Base-by-base conservation (phyloP, 2,888 invertebrate species). In the Cerastis rubricosa region DNA sequence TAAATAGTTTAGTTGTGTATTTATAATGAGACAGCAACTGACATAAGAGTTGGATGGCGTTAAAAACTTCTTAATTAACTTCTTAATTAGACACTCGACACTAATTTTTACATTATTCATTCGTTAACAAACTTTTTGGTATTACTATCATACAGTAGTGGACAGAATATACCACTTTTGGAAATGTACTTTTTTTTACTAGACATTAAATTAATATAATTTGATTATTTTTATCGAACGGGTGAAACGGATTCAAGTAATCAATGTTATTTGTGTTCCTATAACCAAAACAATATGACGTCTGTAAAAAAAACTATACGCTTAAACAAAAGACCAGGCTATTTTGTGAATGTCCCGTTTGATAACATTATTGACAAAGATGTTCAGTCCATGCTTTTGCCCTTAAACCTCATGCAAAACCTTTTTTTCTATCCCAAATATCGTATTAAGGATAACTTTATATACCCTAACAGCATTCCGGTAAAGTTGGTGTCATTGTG, bases 331-430 rank as follows among this genome's bases (percentile, higher is more conserved):
- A 25, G 12, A 11, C 64, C 54, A 19, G 4, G 25, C 22, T 19
- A n/a, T 49, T 25, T 5, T 17, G 64, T 9, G 12, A n/a, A 22
- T 0, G 19, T 29, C 8, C 12, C 19, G 5, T n/a, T 19, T 8
- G 45, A 59, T 17, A 59, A 51, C n/a, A 43, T 22, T 8, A 12
- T 76, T 22, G 76, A 75, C 14, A 66, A 74, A 40, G 76, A 76
- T 51, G 8, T 76, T 11, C 76, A 76, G 17, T 29, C 29, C 0
- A 64, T 77, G 63, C 51, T 77, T 45, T 17, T 68, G 0, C 76
- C 76, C 54, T 68, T 77, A 64, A 77, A 76, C 19, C 22, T 77
- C 11, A 40, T 76, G 25, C 54, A 76, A 63, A 68, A 68, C 9
- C 54, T 77, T n/a, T 19, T 47, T 0, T 22, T 71, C 8, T 45